Evolutionary conservation across 2,888 invertebrate species (phyloP), one percentile per base, ranked within the genome.

Genomic region (Stenichneumon culpator): DNA sequence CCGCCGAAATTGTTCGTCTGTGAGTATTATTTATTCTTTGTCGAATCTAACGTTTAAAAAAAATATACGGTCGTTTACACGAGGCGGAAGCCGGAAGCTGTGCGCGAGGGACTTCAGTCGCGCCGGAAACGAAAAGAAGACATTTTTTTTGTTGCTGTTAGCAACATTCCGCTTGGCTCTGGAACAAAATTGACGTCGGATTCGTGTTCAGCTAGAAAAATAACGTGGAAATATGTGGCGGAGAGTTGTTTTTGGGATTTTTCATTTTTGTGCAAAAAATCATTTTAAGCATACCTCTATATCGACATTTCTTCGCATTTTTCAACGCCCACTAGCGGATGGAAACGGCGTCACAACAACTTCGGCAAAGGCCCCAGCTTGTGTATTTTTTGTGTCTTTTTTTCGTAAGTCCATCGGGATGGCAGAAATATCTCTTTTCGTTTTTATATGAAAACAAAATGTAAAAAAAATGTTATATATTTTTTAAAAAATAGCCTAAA

Each of bases 1-100:
- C 92, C 95, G 14, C 94, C 95, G 74, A 95, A 96, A 88, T 96
- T 96, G 87, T 92, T 96, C 75, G 91, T 96, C 50, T 94, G 96
- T 96, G 92, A 94, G 95, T 87, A 65, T 16, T n/a, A 32, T 63
- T 63, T 63, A 25, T 63, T 25, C 14, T 32, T n/a, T 3, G 32
- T 60, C 14, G 28, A 16, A 1, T 25, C 4, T 60, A 11, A 25
- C 3, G 2, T 57, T 60, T 54, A 9, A 0, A 52, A 52, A 52
- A 19, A n/a, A 52, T 22, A 2, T 16, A 39, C 32, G 11, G 2
- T 0, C 0, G 44, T 47, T 47, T 16, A 11, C 11, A 39, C 39
- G 3, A 39, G 3, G 7, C 11, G 44, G 14, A 47, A 47, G 44
- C 16, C 16, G 44, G 44, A 16, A 47, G 14, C 16, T 16, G 3